phyloP scores from a whole-genome alignment of 1,140 invertebrate genomes.

The Papilio xuthus region DNA sequence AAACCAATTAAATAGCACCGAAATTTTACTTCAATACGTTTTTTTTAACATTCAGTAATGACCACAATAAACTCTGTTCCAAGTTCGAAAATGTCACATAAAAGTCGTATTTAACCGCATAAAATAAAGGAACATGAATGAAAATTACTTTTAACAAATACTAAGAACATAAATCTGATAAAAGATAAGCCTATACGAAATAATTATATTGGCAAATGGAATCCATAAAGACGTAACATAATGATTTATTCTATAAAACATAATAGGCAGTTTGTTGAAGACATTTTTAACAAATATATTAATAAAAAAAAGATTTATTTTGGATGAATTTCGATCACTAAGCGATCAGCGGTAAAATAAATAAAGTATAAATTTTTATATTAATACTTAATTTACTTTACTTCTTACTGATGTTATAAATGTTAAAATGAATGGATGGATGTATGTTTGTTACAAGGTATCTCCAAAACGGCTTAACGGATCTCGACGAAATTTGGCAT shows the following conservation, averaged over 20 bases:
- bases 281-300: no score
- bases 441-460: no score
- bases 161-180: conserved; percentile 12
- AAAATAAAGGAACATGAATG: not conserved
- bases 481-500: no score
- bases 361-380: no score
- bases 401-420: no score
- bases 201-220: not conserved
- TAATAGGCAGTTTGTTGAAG: not conserved
- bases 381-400: no score
- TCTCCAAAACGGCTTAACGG: no score
- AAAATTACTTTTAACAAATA: conserved; percentile 13
- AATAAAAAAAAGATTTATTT: no score
- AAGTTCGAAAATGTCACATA: not conserved
- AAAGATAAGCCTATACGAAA: conserved; percentile 24
- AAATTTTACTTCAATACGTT: not conserved
- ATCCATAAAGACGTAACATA: not conserved
- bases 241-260: not conserved
- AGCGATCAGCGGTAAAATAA: no score
- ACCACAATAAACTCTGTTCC: conserved; percentile 1
- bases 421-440: no score
- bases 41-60: not conserved
- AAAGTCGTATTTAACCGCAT: not conserved
- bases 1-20: not conserved
- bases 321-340: no score